Evolutionary conservation across 2,888 invertebrate species (phyloP).

Genomic region (Lagria hirta): DNA sequence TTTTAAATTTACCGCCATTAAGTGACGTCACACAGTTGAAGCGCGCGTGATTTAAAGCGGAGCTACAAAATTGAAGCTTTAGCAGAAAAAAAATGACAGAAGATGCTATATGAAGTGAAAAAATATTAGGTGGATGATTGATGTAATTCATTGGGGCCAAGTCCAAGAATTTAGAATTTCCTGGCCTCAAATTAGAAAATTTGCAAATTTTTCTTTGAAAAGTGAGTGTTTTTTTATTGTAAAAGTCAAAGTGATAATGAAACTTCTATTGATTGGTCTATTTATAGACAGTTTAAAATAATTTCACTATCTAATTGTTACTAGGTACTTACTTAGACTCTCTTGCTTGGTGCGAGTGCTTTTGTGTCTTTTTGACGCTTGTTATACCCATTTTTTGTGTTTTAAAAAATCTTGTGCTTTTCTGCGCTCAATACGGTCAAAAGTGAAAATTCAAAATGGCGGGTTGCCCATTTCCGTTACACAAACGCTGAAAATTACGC

Average conservation of each 20-base stretch:
- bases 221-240: too few species aligned
- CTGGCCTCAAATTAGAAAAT: background rate
- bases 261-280: conserved; percentile 48
- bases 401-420: conserved; percentile 20
- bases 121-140: too few species aligned
- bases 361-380: too few species aligned
- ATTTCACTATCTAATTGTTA: conserved; percentile 42
- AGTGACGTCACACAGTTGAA: too few species aligned
- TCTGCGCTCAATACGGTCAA: conserved; percentile 51
- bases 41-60: too few species aligned
- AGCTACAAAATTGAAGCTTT: too few species aligned
- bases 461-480: conserved; percentile 47
- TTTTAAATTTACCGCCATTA: too few species aligned
- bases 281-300: conserved; percentile 43
- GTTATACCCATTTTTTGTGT: too few species aligned
- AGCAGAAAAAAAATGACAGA: too few species aligned
- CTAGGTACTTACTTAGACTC: conserved; percentile 20
- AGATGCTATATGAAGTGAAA: too few species aligned
- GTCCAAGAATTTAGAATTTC: conserved; percentile 2
- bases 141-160: too few species aligned
- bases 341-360: too few species aligned
- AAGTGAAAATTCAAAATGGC: conserved; percentile 58
- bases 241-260: conserved; percentile 41
- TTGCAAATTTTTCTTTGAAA: background rate
- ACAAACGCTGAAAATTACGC: conserved; percentile 45